phyloP scores from a whole-genome alignment of 2,113 vertebrate genomes.

The Osmerus mordax region DNA sequence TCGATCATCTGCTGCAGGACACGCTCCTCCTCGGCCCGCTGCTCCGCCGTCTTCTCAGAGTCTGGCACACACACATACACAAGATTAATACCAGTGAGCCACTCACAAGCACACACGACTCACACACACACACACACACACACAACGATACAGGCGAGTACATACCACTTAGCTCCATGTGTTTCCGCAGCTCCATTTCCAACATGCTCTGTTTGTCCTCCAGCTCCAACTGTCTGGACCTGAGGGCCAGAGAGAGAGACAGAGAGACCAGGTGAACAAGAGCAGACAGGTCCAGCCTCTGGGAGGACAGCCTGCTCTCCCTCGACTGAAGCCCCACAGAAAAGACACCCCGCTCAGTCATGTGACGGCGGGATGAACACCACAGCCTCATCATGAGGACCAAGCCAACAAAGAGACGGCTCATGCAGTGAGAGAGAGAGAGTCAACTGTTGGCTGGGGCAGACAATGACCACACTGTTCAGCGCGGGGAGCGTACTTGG shows the following conservation, averaged over 20 bases:
- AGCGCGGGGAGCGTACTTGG: background rate
- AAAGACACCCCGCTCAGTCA: too few species aligned
- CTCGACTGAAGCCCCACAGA: too few species aligned
- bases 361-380: too few species aligned
- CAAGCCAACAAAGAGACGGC: too few species aligned
- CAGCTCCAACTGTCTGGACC: constrained; percentile 85
- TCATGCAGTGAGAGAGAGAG: too few species aligned
- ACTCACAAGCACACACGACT: background rate
- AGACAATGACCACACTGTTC: constrained; percentile 16
- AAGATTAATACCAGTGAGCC: background rate
- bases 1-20: constrained; percentile 79
- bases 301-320: too few species aligned
- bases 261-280: constrained; percentile 3
- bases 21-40: constrained; percentile 70
- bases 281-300: background rate
- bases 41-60: constrained; percentile 70
- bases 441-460: background rate
- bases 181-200: constrained; percentile 82
- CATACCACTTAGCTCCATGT: constrained; percentile 78
- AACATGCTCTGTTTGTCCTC: constrained; percentile 87
- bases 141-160: constrained; percentile 11
- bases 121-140: background rate
- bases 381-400: too few species aligned
- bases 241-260: constrained; percentile 43
- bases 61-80: constrained; percentile 60